Evolutionary conservation across 2,888 invertebrate species (phyloP), one percentile per base, ranked within the genome.

Genomic region (Andrena minutula): DNA sequence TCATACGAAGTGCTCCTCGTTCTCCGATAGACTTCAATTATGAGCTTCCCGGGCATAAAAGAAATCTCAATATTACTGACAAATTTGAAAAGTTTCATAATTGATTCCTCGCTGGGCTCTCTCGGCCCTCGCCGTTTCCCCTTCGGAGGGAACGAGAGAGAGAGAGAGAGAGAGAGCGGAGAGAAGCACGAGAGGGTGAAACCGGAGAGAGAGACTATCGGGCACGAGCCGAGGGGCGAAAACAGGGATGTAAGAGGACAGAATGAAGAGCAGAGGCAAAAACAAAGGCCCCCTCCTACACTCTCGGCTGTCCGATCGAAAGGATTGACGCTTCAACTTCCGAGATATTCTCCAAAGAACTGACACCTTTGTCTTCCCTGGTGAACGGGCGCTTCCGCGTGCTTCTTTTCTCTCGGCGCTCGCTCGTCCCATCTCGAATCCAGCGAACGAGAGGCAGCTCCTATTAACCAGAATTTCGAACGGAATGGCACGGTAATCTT

Each of bases 1-100:
- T 56, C 81, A 63, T 75, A 65, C 83, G 77, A 70, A 83, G 77
- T 84, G 81, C 79, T 85, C 86, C 81, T 86, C 89, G 88, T 90
- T 88, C 85, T 88, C 88, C 92, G 92, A 93, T 93, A 92, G 92
- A 93, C 92, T 93, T 93, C 93, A 93, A 93, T 92, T 92, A 93
- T 92, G 92, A 93, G 91, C 91, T 91, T 90, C 86, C 85, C 75
- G 82, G 83, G 91, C 88, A 92, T 93, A 92, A 93, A 93, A 93
- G 93, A 93, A 93, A 93, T 93, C 93, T 93, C 93, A 93, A 93
- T 93, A 93, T 93, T 93, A 92, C 93, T 92, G 93, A 92, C 92
- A 93, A 93, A 93, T 93, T 93, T 92, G 93, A 93, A 93, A 93
- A 93, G 92, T 94, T 93, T 91, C 90, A 91, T 93, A 93, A 93